Conservation (phyloP, 2,888 invertebrate species). For the Folsomia manolachei region DNA sequence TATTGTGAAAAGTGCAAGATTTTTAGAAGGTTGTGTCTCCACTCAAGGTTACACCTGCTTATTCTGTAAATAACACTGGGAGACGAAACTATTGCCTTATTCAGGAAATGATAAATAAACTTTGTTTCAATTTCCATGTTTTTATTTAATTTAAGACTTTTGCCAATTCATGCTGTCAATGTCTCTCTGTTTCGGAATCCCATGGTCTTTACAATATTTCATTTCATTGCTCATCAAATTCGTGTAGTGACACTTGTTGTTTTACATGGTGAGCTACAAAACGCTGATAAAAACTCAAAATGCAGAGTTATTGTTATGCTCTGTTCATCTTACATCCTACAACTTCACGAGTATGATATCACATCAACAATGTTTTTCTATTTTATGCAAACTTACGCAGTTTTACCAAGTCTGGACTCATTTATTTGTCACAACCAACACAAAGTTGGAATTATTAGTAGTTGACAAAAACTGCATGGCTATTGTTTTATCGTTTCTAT, state of each 20-base stretch:
- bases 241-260: background rate
- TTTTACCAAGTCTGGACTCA: too few species aligned
- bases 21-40: constrained; percentile 14
- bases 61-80: too few species aligned
- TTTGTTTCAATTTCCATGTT: background rate
- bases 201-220: background rate
- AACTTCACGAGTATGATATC: too few species aligned
- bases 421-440: too few species aligned
- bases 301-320: background rate
- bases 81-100: background rate
- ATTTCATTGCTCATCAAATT: background rate
- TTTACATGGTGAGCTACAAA: too few species aligned
- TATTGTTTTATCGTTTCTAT: background rate
- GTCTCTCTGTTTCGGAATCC: too few species aligned
- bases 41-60: too few species aligned
- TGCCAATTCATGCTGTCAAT: background rate
- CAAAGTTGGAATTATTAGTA: too few species aligned
- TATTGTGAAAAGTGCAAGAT: constrained; percentile 12
- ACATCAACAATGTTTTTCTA: too few species aligned
- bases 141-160: background rate
- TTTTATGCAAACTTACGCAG: too few species aligned
- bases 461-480: background rate
- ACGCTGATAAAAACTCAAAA: background rate
- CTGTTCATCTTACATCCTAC: too few species aligned
- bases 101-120: background rate